A percentile compares a stretch with the other conserved stretches of the same genome.
Evolutionary conservation across 2,888 invertebrate genomes (phyloP).

Genomic region (Erebia ligea): DNA sequence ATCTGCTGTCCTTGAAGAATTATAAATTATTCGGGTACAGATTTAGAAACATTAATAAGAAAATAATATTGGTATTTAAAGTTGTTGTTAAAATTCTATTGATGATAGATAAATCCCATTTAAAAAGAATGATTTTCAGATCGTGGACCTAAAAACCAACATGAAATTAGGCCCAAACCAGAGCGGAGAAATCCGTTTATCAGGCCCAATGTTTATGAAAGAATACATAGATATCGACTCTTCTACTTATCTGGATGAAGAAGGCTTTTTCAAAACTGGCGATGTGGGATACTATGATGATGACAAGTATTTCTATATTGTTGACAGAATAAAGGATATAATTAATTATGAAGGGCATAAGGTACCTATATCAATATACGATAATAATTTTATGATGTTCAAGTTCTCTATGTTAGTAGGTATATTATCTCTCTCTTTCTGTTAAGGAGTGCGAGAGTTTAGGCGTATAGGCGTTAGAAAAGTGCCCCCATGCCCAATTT

Average conservation of each 20-base stretch:
- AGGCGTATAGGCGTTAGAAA: too few species aligned
- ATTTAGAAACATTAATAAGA: too few species aligned
- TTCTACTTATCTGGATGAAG: conserved; percentile 53
- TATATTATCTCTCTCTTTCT: too few species aligned
- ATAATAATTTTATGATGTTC: too few species aligned
- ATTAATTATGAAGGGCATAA: conserved; percentile 35
- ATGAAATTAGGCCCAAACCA: conserved; percentile 69
- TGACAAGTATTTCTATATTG: conserved; percentile 51
- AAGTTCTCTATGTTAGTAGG: too few species aligned
- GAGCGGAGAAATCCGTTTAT: conserved; percentile 66
- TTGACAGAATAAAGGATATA: conserved; percentile 53
- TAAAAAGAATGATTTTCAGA: conserved; percentile 45
- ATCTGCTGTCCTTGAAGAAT: too few species aligned
- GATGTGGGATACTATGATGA: conserved; percentile 56
- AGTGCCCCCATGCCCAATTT: too few species aligned
- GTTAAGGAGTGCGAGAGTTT: too few species aligned
- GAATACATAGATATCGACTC: conserved; percentile 63
- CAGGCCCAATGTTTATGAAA: conserved; percentile 65
- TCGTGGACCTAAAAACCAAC: conserved; percentile 71
- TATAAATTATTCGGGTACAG: too few species aligned
- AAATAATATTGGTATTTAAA: too few species aligned
- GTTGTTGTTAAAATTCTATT: too few species aligned
- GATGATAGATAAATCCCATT: too few species aligned
- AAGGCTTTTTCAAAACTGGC: conserved; percentile 53
- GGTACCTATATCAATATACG: neutral